A percentile compares a stretch with the other conserved stretches of the same genome.
These are phyloP conservation scores for Flabesymbios commensalis DNA, from an alignment of 2,888 invertebrate species.

Conservation along the genomic window DNA sequence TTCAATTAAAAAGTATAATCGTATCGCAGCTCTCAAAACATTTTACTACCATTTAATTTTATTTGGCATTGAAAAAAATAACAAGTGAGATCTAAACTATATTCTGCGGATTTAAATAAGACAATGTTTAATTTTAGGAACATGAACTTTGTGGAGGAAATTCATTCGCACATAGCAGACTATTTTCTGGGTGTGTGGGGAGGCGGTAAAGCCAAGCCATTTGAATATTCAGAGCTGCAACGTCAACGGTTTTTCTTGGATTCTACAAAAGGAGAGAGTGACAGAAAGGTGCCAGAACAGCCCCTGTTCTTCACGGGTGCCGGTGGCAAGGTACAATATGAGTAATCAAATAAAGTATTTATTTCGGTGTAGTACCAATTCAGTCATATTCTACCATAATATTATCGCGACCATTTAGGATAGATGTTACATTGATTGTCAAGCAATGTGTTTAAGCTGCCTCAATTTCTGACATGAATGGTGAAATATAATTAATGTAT, in stretches of 20 bases:
- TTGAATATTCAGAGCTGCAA: conserved; percentile 96
- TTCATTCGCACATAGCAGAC: conserved; percentile 97
- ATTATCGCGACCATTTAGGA: no score
- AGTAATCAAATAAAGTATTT: no score
- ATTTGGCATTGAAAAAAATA: background rate
- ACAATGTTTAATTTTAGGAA: conserved; percentile 95
- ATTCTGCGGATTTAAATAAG: conserved; percentile 55
- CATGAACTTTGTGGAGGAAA: conserved; percentile 93
- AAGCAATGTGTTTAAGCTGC: no score
- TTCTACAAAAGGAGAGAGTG: conserved; percentile 70
- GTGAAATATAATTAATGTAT: no score
- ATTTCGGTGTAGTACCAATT: no score
- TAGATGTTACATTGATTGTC: no score
- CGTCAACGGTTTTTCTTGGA: conserved; percentile 71
- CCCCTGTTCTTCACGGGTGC: conserved; percentile 31
- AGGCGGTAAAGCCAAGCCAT: conserved; percentile 87
- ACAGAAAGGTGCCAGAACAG: conserved; percentile 71
- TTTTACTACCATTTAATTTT: background rate
- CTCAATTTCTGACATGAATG: no score
- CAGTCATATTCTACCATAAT: no score
- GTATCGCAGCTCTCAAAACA: background rate
- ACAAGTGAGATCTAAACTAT: background rate
- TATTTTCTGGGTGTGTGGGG: conserved; percentile 97
- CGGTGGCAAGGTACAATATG: no score
- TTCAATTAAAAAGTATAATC: background rate